Base-by-base conservation (phyloP, 2,888 invertebrate species). In the Cyclophora punctaria region DNA sequence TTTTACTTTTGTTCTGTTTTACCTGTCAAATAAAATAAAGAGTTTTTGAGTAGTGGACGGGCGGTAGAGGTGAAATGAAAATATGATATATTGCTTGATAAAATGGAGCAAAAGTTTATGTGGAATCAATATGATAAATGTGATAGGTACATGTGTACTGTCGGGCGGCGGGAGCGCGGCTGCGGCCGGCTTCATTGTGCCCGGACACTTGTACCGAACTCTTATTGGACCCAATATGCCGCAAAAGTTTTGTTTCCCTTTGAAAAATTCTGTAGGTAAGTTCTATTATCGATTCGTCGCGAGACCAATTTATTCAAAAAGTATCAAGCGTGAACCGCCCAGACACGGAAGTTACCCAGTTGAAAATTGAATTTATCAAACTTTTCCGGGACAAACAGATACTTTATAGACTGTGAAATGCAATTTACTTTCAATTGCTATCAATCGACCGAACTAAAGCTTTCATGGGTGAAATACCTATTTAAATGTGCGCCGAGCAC, bases 341-440 rank as follows among this genome's bases (percentile, higher is more conserved):
- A 78, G 84, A 79, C 78, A 78, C 75, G 72, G 73, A 81, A 83
- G 77, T 82, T 83, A 75, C 74, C 73, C 76, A 72, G 70, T 78
- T 77, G 78, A 83, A 83, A 85, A 85, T 83, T 85, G 80, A 84
- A 85, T 85, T 85, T 83, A 82, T 83, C 76, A 83, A 84, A 85
- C 75, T 84, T 85, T 81, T 75, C 75, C 74, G 78, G 75, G 75
- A 84, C 83, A 84, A 83, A 85, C 78, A 83, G 81, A 78, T 79
- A 80, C 78, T 83, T 83, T 78, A 83, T 81, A 80, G 83, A 78
- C 80, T 83, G 84, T 83, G 80, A 83, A 84, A 83, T 82, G 76
- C 80, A 81, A 83, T 83, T 81, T 83, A 73, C 73, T 76, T 78
- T 78, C 80, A 77, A 81, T 83, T 75, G 78, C 71, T 74, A 79